Evolutionary conservation across 2,113 vertebrate genomes (phyloP).

Genomic region (Macquaria australasica): DNA sequence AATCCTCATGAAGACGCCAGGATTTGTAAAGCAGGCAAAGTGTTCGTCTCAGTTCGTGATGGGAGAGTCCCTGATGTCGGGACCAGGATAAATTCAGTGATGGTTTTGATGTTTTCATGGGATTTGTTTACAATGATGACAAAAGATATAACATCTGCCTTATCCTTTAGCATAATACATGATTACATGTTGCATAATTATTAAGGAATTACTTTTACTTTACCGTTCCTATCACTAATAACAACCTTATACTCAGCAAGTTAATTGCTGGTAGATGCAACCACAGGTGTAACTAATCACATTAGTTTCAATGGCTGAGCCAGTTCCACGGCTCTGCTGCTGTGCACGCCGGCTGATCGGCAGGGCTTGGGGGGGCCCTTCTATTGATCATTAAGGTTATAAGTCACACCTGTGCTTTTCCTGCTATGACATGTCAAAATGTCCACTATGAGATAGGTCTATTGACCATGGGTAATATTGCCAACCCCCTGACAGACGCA

Average conservation of each 20-base stretch:
- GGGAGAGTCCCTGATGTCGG: constrained; percentile 1
- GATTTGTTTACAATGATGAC: neutral
- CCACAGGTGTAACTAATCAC: neutral
- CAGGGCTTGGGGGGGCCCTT: neutral
- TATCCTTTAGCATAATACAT: neutral
- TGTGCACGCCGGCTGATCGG: constrained; percentile 2
- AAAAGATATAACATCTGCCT: neutral
- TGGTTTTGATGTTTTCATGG: neutral
- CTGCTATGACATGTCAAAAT: constrained; percentile 19
- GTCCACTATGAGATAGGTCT: neutral
- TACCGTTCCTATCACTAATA: too few species aligned
- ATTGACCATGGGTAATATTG: neutral
- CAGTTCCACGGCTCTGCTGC: neutral
- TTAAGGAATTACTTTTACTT: neutral
- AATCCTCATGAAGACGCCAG: constrained; percentile 39
- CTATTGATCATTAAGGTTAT: too few species aligned
- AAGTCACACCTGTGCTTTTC: neutral
- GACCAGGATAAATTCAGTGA: neutral
- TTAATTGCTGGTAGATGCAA: neutral
- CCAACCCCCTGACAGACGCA: constrained; percentile 2
- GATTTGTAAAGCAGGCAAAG: constrained; percentile 35
- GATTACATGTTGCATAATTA: neutral
- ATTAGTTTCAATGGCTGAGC: constrained; percentile 6
- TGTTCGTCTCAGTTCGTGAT: constrained; percentile 10
- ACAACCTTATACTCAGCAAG: neutral